Evolutionary conservation across 2,797 vertebrate species (phyloP).

Genomic region (Scolopax rusticola): DNA sequence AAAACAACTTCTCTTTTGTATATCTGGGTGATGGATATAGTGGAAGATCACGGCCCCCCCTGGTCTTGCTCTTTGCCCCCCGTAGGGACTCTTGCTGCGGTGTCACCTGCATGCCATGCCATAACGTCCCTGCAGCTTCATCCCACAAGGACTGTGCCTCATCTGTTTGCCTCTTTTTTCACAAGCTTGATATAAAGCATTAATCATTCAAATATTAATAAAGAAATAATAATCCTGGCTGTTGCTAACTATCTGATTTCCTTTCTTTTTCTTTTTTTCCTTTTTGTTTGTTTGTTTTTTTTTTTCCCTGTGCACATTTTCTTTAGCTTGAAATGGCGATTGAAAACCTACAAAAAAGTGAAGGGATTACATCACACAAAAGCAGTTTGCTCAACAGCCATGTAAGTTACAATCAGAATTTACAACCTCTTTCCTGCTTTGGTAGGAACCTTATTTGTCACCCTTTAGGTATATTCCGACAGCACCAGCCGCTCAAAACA

Average conservation of each 20-base stretch:
- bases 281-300: background rate
- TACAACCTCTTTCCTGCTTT: conserved; percentile 41
- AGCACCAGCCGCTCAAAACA: background rate
- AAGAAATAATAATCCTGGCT: conserved; percentile 84
- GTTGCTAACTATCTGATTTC: conserved; percentile 92
- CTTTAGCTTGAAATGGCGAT: conserved; percentile 99
- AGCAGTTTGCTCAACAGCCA: conserved; percentile 99
- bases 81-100: background rate
- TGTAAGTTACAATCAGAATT: conserved; percentile 89
- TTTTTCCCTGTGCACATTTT: conserved; percentile 83
- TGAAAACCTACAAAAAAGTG: conserved; percentile 99
- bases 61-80: background rate
- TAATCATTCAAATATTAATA: conserved; percentile 72
- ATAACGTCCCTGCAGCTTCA: conserved; percentile 41
- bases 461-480: background rate
- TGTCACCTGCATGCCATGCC: background rate
- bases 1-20: background rate
- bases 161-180: conserved; percentile 20
- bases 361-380: conserved; percentile 99
- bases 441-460: background rate
- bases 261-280: conserved; percentile 79
- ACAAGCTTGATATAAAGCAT: conserved; percentile 66
- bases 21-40: background rate
- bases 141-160: background rate
- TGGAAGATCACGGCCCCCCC: background rate